Base-by-base conservation (phyloP, 2,888 invertebrate genomes). In the Uloborus plumipes region DNA sequence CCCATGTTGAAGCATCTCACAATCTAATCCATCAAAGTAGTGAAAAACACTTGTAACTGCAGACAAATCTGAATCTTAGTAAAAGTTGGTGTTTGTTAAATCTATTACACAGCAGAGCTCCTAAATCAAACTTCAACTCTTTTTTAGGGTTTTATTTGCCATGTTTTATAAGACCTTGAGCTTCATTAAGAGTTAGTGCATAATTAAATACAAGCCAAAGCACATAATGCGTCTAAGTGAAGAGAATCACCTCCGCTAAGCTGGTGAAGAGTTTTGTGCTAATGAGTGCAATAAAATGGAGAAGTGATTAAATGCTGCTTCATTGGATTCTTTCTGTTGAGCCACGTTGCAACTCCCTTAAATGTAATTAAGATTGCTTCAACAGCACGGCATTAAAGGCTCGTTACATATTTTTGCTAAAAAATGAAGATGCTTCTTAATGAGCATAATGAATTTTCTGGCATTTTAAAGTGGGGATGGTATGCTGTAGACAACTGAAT, bases 221-320 rank as follows among this genome's bases (percentile, higher is more conserved):
- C 11, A 20, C 22, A 50, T 59, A 70, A 70, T 70, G 20, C 50
- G 2, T 31, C 55, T 55, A 70, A 55, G 55, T 70, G 73, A 73
- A 64, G 64, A 53, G 62, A 73, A 53, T 64, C 64, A 49, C 49
- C 64, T 49, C 16, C n/a, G 53, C 53, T 73, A 58, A 64, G 51
- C 51, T 51, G 51, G 73, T 51, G 47, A 61, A 61, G 50, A 61
- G 59, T 47, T 26, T 61, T 72, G 59, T 39, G 59, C 31, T 72
- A 72, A 72, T 72, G 71, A 72, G 71, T 61, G 71, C 61, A 73
- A 73, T 73, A 73, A 64, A 73, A 73, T 31, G 26, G 20, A 51
- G 13, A 50, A 50, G 73, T 73, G 73, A 64, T 73, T 73, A 73
- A 73, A 62, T 31, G 39, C 39, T 53, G n/a, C 51, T 64, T 55